Base-by-base conservation (phyloP, 2,888 invertebrate genomes). In the Cacoxenus indagator region DNA sequence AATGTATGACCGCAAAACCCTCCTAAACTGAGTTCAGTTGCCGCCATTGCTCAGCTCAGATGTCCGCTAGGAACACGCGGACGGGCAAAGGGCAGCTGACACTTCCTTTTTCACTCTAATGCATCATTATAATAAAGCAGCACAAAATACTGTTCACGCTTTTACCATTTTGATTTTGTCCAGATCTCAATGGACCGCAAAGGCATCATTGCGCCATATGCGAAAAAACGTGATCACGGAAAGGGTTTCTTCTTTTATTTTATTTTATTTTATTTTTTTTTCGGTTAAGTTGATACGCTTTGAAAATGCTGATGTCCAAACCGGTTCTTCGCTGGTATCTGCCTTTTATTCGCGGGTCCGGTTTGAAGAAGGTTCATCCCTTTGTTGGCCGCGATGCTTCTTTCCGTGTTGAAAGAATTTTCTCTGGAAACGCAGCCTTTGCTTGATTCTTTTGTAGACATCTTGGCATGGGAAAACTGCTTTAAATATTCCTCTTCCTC, bases 1-100 rank as follows among this genome's bases (percentile, higher is more conserved):
- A 82, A 77, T 81, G 79, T 76, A 80, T 76, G 80, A 81, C 79
- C 83, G 74, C 79, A 81, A 72, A 77, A 80, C 83, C 79, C 83
- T 76, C 37, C 77, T 77, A 72, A 70, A 70, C 73, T 66, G 6
- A 31, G 24, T 26, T 70, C 11, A 9, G 26, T 70, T 46, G 64
- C 67, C 72, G 75, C 73, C 77, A 81, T 81, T 76, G 83, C n/a
- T n/a, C n/a, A n/a, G n/a, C 59, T 59, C 59, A 31, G 26, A 77
- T 70, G 69, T 66, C 70, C 61, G 69, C 45, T 64, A 43, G 46
- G 27, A 51, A 46, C 46, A 62, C 54, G 31, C n/a, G 64, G n/a
- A n/a, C 68, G 67, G 69, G 45, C 71, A 57, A 64, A 77, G n/a
- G n/a, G n/a, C n/a, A n/a, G 68, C 70, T 73, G 14, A 31, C 59